Base-by-base conservation (phyloP, 2,888 invertebrate species). In the Fabriciana adippe region DNA sequence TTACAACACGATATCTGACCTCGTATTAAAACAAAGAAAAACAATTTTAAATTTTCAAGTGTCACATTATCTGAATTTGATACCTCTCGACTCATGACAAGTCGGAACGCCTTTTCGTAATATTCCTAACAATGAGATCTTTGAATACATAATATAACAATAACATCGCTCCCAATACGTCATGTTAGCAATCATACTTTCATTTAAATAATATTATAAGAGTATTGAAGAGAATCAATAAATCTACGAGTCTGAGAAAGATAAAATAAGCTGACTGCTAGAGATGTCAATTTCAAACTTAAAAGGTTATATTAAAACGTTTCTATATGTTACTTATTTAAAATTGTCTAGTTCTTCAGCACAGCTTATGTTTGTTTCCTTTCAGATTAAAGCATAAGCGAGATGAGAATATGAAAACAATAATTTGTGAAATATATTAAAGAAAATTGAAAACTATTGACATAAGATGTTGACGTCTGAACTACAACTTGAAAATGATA, bases 101-200 rank as follows among this genome's bases (percentile, higher is more conserved):
- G 50, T 4, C 16, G 66, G 31, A 60, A 59, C 66, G 66, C 66
- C 66, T 54, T 66, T 66, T 66, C 60, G 59, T 45, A 48, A 66
- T 66, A 60, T 31, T 48, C 6, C 54, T 60, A 54, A 66, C 53
- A 66, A 66, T 66, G 60, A 48, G n/a, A 47, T 35, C 55, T 51
- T 53, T 60, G 31, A 60, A 66, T 60, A 60, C 48, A 59, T 54
- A 50, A 47, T 54, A 47, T 31, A 57, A 64, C 53, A 65, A 18
- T 41, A 59, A 59, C 53, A 55, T 35, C 47, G 41, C 1, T 54
- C 54, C n/a, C 59, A 59, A 66, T 66, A 66, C 54, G n/a, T 47
- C 51, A n/a, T 16, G 56, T 59, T 16, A 53, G 18, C 64, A 56
- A 53, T 59, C 60, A 61, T 51, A 61, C 31, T 61, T 31, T 61